Evolutionary conservation across 2,888 invertebrate species (phyloP).

Genomic region (Callimorpha dominula): DNA sequence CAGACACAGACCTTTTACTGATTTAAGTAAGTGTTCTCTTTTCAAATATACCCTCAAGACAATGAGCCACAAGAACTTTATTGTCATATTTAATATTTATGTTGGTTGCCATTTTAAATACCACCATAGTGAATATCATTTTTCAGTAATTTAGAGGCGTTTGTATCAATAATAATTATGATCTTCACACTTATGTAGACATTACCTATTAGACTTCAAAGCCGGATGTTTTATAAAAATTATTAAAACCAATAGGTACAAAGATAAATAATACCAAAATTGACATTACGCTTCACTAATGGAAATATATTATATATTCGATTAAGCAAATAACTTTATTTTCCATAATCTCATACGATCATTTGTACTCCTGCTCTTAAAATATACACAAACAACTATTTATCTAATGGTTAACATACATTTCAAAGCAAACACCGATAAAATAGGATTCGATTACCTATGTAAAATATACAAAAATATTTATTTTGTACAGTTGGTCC

Average conservation of each 20-base stretch:
- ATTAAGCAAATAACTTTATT: constrained; percentile 36
- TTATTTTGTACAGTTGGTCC: constrained; percentile 30
- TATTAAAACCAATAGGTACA: constrained; percentile 13
- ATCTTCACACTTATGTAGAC: constrained; percentile 14
- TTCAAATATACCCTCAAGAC: constrained; percentile 24
- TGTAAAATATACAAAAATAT: constrained; percentile 50
- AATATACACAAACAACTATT: constrained; percentile 47
- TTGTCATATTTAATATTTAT: constrained; percentile 48
- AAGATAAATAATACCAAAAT: constrained; percentile 20
- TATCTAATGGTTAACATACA: constrained; percentile 47
- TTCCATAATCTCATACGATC: constrained; percentile 30
- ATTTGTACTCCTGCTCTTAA: constrained; percentile 50
- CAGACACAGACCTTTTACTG: too few relatives aligned
- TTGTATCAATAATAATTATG: constrained; percentile 12
- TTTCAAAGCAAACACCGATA: constrained; percentile 45
- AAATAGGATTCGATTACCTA: constrained; percentile 31
- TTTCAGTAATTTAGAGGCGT: not conserved
- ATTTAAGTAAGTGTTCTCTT: too few relatives aligned
- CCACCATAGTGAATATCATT: constrained; percentile 17
- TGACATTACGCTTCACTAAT: constrained; percentile 31
- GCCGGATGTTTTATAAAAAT: constrained; percentile 24
- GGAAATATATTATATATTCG: constrained; percentile 30
- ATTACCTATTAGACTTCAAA: constrained; percentile 18
- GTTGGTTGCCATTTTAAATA: constrained; percentile 23
- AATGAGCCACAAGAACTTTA: constrained; percentile 53